These are phyloP conservation scores for Carcina quercana DNA, from an alignment of 2,888 invertebrate genomes.

Conservation along the genomic window DNA sequence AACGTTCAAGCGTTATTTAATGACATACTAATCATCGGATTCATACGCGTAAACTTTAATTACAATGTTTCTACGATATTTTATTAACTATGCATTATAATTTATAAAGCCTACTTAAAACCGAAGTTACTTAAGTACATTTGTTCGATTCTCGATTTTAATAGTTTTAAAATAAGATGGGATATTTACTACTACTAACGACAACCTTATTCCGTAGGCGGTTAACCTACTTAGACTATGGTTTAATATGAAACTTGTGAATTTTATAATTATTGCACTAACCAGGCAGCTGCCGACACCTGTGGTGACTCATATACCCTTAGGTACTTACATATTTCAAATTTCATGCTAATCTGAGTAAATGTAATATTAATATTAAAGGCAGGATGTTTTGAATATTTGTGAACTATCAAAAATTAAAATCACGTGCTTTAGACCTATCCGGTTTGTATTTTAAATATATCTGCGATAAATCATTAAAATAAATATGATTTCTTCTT, in stretches of 20 bases:
- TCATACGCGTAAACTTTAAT: conserved; percentile 49
- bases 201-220: conserved; percentile 59
- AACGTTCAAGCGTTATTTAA: conserved; percentile 59
- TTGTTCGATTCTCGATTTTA: conserved; percentile 64
- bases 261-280: conserved; percentile 38
- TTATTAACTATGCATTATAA: conserved; percentile 66
- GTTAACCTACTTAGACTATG: conserved; percentile 38
- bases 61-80: conserved; percentile 58
- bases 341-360: too few relatives aligned
- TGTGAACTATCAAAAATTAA: too few relatives aligned
- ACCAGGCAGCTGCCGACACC: conserved; percentile 28
- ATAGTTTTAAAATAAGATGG: conserved; percentile 50
- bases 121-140: conserved; percentile 72
- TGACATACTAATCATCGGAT: conserved; percentile 60
- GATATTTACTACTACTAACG: conserved; percentile 58
- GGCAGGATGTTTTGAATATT: too few relatives aligned
- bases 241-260: conserved; percentile 33
- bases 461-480: too few relatives aligned
- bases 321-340: too few relatives aligned
- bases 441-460: too few relatives aligned
- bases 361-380: too few relatives aligned
- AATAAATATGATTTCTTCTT: too few relatives aligned
- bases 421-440: too few relatives aligned
- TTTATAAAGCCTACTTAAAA: conserved; percentile 73
- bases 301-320: too few relatives aligned